These are phyloP conservation scores for Ceratitis capitata DNA, from an alignment of 1,140 invertebrate genomes.

Conservation along the genomic window DNA sequence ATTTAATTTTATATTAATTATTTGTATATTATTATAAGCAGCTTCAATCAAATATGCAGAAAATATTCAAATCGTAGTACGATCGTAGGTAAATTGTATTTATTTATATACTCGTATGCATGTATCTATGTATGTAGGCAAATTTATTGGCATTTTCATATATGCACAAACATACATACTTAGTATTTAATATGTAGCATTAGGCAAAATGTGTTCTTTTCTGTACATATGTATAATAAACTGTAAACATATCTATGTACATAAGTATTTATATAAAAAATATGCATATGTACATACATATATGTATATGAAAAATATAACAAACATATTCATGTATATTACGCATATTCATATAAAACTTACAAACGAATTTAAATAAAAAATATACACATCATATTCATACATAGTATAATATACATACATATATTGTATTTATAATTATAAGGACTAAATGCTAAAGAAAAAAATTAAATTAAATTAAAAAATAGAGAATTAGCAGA, in stretches of 20 bases:
- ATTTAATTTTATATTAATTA: constrained; percentile 21
- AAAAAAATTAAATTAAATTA: background rate
- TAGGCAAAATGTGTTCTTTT: background rate
- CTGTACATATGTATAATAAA: background rate
- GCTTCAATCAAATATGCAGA: background rate
- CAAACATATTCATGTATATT: constrained; percentile 4
- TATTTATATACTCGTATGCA: constrained; percentile 41
- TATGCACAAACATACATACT: background rate
- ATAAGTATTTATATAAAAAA: background rate
- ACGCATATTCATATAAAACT: background rate
- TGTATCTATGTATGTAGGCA: constrained; percentile 39
- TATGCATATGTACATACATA: background rate
- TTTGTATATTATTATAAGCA: too few species aligned
- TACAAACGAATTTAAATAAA: background rate
- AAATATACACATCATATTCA: background rate
- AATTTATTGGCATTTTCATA: background rate
- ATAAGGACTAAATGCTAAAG: background rate
- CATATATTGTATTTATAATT: background rate
- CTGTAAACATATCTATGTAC: constrained; percentile 2
- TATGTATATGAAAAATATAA: constrained; percentile 13
- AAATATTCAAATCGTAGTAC: constrained; percentile 38
- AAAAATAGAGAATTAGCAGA: background rate
- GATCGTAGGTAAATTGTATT: constrained; percentile 30
- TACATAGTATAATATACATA: background rate
- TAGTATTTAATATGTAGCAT: background rate